Base-by-base conservation (phyloP, 1,140 invertebrate genomes). In the Panagrolaimus sp. region DNA sequence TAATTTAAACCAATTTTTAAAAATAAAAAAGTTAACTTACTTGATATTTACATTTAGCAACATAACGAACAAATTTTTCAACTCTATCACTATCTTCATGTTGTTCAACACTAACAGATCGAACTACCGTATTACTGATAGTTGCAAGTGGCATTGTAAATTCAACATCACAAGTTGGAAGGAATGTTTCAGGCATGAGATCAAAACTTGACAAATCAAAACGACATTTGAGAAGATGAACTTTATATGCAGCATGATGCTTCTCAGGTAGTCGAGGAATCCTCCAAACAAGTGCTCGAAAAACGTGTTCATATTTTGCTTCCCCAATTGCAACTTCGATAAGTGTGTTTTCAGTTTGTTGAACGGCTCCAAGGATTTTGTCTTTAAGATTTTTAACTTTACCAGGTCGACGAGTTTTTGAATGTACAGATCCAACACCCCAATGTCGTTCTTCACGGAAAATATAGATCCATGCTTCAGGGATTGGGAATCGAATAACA, bases 91-190 rank as follows among this genome's bases (percentile, higher is more conserved):
- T 92, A 74, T 89, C 91, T 73, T 90, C 90, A 78, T 75, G 79
- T 75, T 79, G 90, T 88, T 82, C 80, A 68, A 97, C 89, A 72
- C 92, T 92, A 25, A 98, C 92, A 67, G 93, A 96, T 73, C 96
- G 88, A 70, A 96, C 91, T 16, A 94, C 96, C 53, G 92, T 94
- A 84, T 98, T 93, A 27, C 92, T 95, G 62, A 95, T 92, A 82
- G 95, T 94, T 43, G 95, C 96, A 62, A 92, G 90, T 27, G 96
- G 95, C 95, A 98, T 98, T 16, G 92, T 97, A 84, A 98, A 98
- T 83, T 98, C 93, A 7, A 98, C 92, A 82, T 90, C 89, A 73
- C 90, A 91, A 85, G 89, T 90, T 69, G 90, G 89, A 45, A 92
- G 89, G 78, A 97, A 87, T 82, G 91, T 89, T 66, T 93, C 92